phyloP scores from a whole-genome alignment of 2,888 invertebrate species.

The Epicampocera succincta region DNA sequence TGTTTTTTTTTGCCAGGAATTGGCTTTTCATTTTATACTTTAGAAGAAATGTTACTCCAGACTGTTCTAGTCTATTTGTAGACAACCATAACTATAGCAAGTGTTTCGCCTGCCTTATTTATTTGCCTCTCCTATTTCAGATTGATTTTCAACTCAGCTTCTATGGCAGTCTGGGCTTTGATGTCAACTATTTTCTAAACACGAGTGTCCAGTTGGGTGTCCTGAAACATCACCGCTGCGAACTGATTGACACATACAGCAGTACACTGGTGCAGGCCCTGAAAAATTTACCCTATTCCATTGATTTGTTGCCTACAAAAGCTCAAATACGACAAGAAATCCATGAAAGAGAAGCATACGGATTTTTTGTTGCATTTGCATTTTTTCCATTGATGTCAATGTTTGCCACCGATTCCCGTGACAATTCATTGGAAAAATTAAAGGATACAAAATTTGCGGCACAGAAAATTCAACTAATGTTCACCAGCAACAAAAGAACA shows the following conservation, averaged over 20 bases:
- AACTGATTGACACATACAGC: slow-evolving; percentile 76
- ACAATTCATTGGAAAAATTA: slow-evolving; percentile 78
- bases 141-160: slow-evolving; percentile 81
- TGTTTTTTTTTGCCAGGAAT: too few species aligned
- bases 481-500: slow-evolving; percentile 77
- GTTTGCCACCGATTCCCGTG: slow-evolving; percentile 77
- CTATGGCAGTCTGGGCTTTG: slow-evolving; percentile 80
- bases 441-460: slow-evolving; percentile 77
- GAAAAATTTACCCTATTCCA: slow-evolving; percentile 69
- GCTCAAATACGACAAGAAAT: slow-evolving; percentile 76
- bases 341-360: slow-evolving; percentile 76
- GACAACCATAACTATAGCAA: too few species aligned
- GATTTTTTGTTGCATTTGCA: slow-evolving; percentile 80
- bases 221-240: slow-evolving; percentile 73
- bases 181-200: slow-evolving; percentile 80
- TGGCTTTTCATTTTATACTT: too few species aligned
- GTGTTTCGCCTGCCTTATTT: too few species aligned
- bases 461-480: slow-evolving; percentile 79
- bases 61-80: too few species aligned
- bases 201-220: slow-evolving; percentile 79
- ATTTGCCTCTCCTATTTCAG: slow-evolving; percentile 68
- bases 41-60: too few species aligned
- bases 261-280: slow-evolving; percentile 73
- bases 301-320: slow-evolving; percentile 72
- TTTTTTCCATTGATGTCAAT: slow-evolving; percentile 80